phyloP scores from a whole-genome alignment of 2,888 invertebrate genomes.

The Julus scanicus region DNA sequence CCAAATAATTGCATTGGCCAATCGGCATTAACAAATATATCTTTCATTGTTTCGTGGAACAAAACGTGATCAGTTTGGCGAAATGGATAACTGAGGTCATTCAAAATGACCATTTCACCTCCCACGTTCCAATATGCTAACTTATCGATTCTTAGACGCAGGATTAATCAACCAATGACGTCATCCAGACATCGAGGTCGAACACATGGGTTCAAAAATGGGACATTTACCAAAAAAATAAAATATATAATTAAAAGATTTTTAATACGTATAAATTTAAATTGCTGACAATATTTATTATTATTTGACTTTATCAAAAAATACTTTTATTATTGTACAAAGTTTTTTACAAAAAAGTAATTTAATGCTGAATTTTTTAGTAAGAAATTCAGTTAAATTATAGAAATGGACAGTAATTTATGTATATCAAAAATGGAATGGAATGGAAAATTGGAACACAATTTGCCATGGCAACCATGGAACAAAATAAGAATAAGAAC shows the following conservation, averaged over 20 bases:
- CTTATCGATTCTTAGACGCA: not conserved
- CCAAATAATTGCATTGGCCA: not conserved
- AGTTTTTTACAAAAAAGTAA: too few species aligned
- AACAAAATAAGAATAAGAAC: too few species aligned
- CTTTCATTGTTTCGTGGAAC: not conserved
- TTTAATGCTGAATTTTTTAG: too few species aligned
- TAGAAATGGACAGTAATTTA: too few species aligned
- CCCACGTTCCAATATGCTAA: not conserved
- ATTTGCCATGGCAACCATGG: too few species aligned
- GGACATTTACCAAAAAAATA: not conserved
- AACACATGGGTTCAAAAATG: not conserved
- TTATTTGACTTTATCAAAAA: too few species aligned
- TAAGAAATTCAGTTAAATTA: too few species aligned
- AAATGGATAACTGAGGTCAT: not conserved
- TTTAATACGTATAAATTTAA: too few species aligned
- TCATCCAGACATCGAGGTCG: not conserved
- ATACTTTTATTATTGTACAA: too few species aligned
- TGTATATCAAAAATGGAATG: too few species aligned
- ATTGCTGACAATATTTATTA: too few species aligned
- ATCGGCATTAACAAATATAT: conserved; percentile 10
- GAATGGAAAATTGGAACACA: too few species aligned
- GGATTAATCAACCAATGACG: not conserved
- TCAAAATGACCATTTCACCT: not conserved
- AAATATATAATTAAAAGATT: not conserved
- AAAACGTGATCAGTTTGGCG: not conserved